phyloP scores from a whole-genome alignment of 2,113 vertebrate species.

The Malurus alboscapulatus region DNA sequence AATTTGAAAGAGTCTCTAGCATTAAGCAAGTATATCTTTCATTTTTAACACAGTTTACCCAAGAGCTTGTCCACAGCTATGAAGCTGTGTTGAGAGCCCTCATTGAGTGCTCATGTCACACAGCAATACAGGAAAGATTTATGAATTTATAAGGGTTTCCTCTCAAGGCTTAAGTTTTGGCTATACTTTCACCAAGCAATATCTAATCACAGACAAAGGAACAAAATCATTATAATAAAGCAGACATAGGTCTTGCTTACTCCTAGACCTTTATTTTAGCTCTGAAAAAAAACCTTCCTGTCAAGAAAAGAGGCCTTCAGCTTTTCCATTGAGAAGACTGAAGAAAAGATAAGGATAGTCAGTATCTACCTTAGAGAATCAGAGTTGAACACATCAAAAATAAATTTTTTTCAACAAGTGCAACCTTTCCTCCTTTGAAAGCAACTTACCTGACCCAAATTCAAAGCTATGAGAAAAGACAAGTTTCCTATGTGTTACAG shows the following conservation, averaged over 20 bases:
- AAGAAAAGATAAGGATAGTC: fast-evolving
- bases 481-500: fast-evolving
- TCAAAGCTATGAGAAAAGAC: not conserved
- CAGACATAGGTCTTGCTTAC: not conserved
- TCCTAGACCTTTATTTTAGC: not conserved
- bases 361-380: not conserved
- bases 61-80: too few species aligned
- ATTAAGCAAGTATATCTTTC: fast-evolving
- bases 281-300: not conserved
- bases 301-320: not conserved
- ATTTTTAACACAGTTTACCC: not conserved
- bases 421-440: not conserved
- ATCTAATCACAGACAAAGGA: not conserved
- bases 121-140: not conserved
- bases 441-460: not conserved
- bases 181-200: not conserved
- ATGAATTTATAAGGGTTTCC: fast-evolving
- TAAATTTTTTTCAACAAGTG: fast-evolving
- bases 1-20: not conserved
- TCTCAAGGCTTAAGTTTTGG: not conserved
- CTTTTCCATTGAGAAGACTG: fast-evolving
- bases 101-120: fast-evolving
- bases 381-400: not conserved
- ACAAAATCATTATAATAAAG: not conserved
- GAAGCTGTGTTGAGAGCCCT: not conserved